Evolutionary conservation across 2,888 invertebrate genomes (phyloP).

Genomic region (Sinodicranocentrus sp.): DNA sequence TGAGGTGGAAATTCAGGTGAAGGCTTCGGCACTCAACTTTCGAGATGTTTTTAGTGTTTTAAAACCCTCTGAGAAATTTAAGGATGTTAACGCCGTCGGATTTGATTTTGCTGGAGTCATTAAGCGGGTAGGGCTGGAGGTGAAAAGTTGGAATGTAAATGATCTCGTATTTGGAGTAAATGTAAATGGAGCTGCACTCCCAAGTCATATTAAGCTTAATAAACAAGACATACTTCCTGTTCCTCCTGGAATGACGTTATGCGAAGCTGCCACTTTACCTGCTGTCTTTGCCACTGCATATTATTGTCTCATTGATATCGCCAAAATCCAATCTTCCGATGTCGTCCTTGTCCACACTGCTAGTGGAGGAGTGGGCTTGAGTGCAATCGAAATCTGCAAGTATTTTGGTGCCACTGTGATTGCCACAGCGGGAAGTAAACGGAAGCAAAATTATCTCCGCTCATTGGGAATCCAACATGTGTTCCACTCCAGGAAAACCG

Average conservation of each 20-base stretch:
- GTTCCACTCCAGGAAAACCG: constrained; percentile 59
- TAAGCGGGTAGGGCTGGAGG: neutral
- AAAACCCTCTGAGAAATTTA: constrained; percentile 17
- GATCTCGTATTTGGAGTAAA: constrained; percentile 27
- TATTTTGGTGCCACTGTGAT: constrained; percentile 43
- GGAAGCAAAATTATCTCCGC: constrained; percentile 59
- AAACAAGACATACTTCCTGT: neutral
- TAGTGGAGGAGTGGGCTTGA: constrained; percentile 63
- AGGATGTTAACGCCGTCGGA: constrained; percentile 20
- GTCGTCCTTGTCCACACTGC: constrained; percentile 63
- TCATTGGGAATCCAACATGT: constrained; percentile 54
- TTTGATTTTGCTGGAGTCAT: constrained; percentile 22
- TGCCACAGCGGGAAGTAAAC: constrained; percentile 58
- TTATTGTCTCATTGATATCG: constrained; percentile 20
- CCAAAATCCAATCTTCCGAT: constrained; percentile 2
- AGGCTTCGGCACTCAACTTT: constrained; percentile 22
- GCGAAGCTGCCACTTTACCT: constrained; percentile 8
- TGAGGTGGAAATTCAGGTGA: constrained; percentile 24
- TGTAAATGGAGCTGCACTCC: neutral
- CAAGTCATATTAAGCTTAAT: no score
- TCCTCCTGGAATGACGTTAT: neutral
- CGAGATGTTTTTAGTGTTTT: constrained; percentile 35
- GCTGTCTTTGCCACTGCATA: constrained; percentile 16
- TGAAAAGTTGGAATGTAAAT: constrained; percentile 16
- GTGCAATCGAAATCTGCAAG: constrained; percentile 58